Evolutionary conservation across 2,797 vertebrate genomes (phyloP).

Genomic region (Eptatretus atami): DNA sequence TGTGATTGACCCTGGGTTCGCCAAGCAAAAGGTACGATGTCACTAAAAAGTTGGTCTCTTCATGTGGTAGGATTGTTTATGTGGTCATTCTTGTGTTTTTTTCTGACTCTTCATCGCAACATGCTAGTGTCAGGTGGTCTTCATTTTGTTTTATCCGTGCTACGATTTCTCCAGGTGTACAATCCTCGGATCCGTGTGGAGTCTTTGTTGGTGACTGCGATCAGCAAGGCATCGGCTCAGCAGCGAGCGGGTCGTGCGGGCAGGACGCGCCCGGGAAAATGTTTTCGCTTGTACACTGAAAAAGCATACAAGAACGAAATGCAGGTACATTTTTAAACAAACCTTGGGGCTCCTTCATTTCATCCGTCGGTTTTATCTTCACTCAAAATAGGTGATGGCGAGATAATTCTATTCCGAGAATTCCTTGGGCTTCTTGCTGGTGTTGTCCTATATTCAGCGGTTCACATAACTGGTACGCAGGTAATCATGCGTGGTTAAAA

Average conservation of each 20-base stretch:
- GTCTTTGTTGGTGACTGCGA: slow-evolving; percentile 74
- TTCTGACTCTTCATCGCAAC: too few relatives aligned
- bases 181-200: slow-evolving; percentile 82
- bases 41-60: not conserved
- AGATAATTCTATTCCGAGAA: too few relatives aligned
- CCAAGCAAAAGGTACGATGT: slow-evolving; percentile 66
- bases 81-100: too few relatives aligned
- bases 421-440: too few relatives aligned
- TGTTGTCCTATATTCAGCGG: too few relatives aligned
- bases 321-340: slow-evolving; percentile 26
- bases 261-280: slow-evolving; percentile 65
- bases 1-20: slow-evolving; percentile 96
- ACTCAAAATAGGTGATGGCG: too few relatives aligned
- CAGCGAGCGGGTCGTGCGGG: slow-evolving; percentile 79
- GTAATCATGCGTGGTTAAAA: too few relatives aligned
- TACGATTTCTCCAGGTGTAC: slow-evolving; percentile 32
- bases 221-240: slow-evolving; percentile 87
- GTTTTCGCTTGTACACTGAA: slow-evolving; percentile 77
- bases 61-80: too few relatives aligned
- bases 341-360: too few relatives aligned
- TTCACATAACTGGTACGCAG: too few relatives aligned
- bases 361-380: too few relatives aligned
- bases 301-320: slow-evolving; percentile 98
- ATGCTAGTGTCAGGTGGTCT: not conserved
- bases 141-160: not conserved